phyloP scores from a whole-genome alignment of 2,797 vertebrate genomes.

The Spinibarbus caldwelli region DNA sequence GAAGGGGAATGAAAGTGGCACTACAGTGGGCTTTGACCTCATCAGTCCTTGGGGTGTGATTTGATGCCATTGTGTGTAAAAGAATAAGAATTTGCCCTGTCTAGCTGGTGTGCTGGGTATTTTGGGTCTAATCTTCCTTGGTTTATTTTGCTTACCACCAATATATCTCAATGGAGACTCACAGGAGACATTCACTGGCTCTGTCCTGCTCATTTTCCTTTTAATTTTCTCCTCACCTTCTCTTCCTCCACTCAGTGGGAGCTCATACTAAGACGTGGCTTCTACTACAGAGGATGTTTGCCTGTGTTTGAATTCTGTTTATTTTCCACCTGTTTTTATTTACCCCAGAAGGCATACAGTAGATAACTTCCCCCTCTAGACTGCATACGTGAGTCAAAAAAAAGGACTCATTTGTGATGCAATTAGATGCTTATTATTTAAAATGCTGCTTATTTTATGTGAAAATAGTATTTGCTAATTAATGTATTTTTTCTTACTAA shows the following conservation, averaged over 20 bases:
- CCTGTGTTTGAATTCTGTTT: background rate
- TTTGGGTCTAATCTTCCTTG: conserved; percentile 22
- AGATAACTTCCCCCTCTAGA: background rate
- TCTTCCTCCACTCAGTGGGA: background rate
- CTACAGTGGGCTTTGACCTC: conserved; percentile 24
- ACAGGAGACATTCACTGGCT: background rate
- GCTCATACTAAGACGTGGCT: background rate
- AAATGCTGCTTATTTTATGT: too few relatives aligned
- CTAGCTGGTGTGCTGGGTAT: conserved; percentile 14
- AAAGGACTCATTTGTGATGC: background rate
- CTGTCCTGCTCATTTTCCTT: background rate
- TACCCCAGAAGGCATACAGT: background rate
- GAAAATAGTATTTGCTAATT: background rate
- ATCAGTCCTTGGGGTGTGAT: conserved; percentile 35
- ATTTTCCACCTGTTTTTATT: background rate
- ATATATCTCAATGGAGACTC: conserved; percentile 32
- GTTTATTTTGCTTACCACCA: conserved; percentile 1
- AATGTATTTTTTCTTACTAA: background rate
- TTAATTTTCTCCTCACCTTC: conserved; percentile 16
- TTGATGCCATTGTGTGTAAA: conserved; percentile 38
- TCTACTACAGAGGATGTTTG: background rate
- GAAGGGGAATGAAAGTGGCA: conserved; percentile 13
- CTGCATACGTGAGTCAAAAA: background rate
- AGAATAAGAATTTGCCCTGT: conserved; percentile 12
- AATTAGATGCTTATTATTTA: background rate